Base-by-base conservation (phyloP, 2,113 vertebrate genomes). In the Odobenus rosmarus region DNA sequence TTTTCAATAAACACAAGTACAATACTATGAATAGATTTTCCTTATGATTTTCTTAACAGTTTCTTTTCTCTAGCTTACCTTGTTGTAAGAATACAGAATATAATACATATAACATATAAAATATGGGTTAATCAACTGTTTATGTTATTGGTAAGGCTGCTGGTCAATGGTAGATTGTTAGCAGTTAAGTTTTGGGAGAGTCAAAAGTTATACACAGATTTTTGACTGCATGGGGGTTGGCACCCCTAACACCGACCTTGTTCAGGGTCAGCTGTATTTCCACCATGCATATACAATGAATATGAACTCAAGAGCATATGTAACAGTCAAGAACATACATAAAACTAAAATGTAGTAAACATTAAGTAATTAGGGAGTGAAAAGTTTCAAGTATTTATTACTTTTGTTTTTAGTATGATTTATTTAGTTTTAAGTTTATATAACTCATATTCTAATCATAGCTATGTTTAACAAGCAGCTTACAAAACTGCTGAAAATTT, bases 391-490 rank as follows among this genome's bases (percentile, higher is more conserved):
- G 61, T 51, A 82, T 36, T 74, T 85, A 23, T 46, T 71, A 71
- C 19, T 61, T 86, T 93, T 80, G n/a, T 15, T 84, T 92, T 93
- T 72, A 21, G 55, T 79, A 72, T 46, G 57, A 49, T 13, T 88
- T 74, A 89, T 76, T 89, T 84, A 39, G 74, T 79, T 49, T 1
- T 42, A 39, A 77, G 13, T 33, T 61, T 82, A 39, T 36, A 33
- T 19, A 51, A 87, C 67, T 72, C 82, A 93, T 51, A 93, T 92
- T 95, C 87, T 64, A 84, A 59, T 89, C 69, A 87, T 57, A 96
- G 24, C 12, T 72, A 28, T 19, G 51, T 53, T 80, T 61, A 90
- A 95, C 21, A 82, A 62, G 26, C 13, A 16, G 55, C 72, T 82
- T 77, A 19, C 36, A 82, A 93, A 87, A 82, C 1, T 49, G 69